Base-by-base conservation (phyloP, 2,888 invertebrate species). In the Nomada goodeniana region DNA sequence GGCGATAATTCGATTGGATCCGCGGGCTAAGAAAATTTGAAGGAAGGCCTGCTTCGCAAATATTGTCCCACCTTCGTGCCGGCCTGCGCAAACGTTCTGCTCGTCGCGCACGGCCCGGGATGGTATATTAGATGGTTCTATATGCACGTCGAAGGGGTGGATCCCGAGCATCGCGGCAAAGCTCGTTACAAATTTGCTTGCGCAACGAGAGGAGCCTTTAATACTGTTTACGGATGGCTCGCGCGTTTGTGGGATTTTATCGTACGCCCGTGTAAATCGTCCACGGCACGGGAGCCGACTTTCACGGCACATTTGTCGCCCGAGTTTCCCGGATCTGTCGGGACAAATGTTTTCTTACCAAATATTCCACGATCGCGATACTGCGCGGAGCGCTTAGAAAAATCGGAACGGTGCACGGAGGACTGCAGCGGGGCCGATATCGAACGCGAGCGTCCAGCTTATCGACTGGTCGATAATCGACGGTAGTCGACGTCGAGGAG, bases 151-250 rank as follows among this genome's bases (percentile, higher is more conserved):
- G 29, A 63, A 57, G 60, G 82, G 82, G 73, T 55, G 53, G 68
- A 76, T 72, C 50, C 29, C 13, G 52, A 52, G 9, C 47, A 47
- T 65, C 47, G 80, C 36, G 50, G 70, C 26, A 73, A 71, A 83
- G 82, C 73, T 70, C 36, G 83, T 76, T 70, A 64, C 73, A 82
- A 82, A 83, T 82, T 83, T 83, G 63, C 77, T 77, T 70, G 65
- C 50, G 60, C 52, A 47, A 65, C 61, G 72, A n/a, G 36, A 42
- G 44, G 47, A 82, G 61, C 70, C 72, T 73, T 81, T 82, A 82
- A 82, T 82, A 73, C 76, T 76, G 83, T 82, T 83, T 83, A 73
- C 76, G 44, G 47, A 77, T 44, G 50, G 11, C 64, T 67, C 70
- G 10, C 3, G 64, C 55, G 73, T 69, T 74, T 44, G 70, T 70